These are phyloP conservation scores for Saccostrea glomerata DNA, from an alignment of 1,140 invertebrate species.

Conservation along the genomic window DNA sequence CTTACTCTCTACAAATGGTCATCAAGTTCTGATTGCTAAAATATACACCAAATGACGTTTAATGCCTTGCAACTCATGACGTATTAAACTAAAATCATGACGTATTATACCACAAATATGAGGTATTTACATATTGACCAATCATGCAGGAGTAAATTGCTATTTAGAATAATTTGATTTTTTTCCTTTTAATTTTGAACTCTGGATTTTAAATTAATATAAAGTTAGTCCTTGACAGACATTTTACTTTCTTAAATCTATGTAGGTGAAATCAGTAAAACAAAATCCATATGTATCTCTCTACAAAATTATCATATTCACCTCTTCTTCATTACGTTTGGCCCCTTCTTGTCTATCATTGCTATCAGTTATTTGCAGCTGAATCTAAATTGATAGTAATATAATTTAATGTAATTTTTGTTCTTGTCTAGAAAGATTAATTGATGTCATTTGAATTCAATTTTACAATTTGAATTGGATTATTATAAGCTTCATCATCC, in stretches of 20 bases:
- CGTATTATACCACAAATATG: too few species aligned
- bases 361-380: slow-evolving; percentile 12
- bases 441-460: too few species aligned
- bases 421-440: too few species aligned
- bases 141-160: background rate
- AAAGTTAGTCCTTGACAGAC: background rate
- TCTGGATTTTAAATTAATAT: background rate
- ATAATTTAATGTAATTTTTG: background rate
- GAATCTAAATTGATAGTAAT: slow-evolving; percentile 3
- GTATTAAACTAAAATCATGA: too few species aligned
- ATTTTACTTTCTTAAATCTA: background rate
- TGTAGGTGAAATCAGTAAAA: background rate
- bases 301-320: background rate
- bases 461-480: too few species aligned
- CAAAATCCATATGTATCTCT: background rate
- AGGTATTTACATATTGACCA: too few species aligned
- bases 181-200: background rate
- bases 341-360: background rate
- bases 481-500: too few species aligned
- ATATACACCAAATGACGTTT: background rate
- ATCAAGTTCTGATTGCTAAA: slow-evolving; percentile 4
- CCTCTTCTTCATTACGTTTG: background rate
- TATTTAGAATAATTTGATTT: background rate
- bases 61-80: too few species aligned
- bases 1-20: slow-evolving; percentile 27